A percentile compares a stretch with the other conserved stretches of the same genome.
Evolutionary conservation across 2,888 invertebrate genomes (phyloP).

Genomic region (Eilema depressum): DNA sequence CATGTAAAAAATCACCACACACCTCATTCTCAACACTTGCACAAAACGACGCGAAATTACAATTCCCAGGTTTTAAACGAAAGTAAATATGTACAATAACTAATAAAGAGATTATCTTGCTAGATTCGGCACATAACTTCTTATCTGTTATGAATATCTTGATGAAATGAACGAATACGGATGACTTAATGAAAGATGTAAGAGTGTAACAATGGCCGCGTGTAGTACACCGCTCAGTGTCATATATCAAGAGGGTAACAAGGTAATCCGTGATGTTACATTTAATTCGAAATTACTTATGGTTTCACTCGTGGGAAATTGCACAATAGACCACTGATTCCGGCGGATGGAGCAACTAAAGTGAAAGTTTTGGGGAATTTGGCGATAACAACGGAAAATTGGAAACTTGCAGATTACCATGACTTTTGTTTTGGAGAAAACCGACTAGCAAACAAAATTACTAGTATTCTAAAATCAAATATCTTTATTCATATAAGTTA

Average conservation of each 20-base stretch:
- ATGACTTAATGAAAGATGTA: conserved; percentile 27
- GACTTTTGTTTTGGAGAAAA: background rate
- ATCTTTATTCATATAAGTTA: background rate
- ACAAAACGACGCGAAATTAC: conserved; percentile 36
- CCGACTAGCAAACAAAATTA: too few relatives aligned
- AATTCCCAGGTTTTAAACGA: conserved; percentile 47
- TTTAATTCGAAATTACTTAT: conserved; percentile 43
- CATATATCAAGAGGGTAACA: conserved; percentile 28
- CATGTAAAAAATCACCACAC: conserved; percentile 11
- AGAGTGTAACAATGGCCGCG: conserved; percentile 19
- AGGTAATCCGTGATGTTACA: conserved; percentile 21
- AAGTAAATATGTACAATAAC: conserved; percentile 52
- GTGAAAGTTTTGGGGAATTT: conserved; percentile 21
- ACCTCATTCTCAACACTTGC: conserved; percentile 15
- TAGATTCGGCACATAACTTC: conserved; percentile 11
- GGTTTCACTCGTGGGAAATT: conserved; percentile 50
- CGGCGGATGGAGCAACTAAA: conserved; percentile 3
- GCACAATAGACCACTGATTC: conserved; percentile 18
- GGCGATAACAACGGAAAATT: conserved; percentile 12
- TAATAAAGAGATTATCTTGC: conserved; percentile 48
- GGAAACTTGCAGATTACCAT: background rate
- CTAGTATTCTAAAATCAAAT: background rate
- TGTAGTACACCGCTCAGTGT: conserved; percentile 20
- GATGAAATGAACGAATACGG: conserved; percentile 22
- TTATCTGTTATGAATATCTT: conserved; percentile 22